Evolutionary conservation across 2,888 invertebrate genomes (phyloP).

Genomic region (Argynnis bischoffii): DNA sequence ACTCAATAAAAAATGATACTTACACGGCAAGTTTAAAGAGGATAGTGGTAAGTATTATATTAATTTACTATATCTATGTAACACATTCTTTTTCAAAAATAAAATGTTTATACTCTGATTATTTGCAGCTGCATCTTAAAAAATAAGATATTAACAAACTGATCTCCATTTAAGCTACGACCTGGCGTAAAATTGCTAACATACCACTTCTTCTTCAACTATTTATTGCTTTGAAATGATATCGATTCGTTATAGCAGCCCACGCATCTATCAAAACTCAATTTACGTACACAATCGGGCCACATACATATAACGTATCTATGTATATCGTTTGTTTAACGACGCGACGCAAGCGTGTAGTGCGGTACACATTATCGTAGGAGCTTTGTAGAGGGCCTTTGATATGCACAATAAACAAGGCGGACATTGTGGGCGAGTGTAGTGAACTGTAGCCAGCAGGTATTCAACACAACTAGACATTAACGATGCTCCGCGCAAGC

Average conservation of each 20-base stretch:
- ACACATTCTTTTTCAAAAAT: too few relatives aligned
- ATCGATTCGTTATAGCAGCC: constrained; percentile 19
- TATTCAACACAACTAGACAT: constrained; percentile 30
- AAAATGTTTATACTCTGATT: too few relatives aligned
- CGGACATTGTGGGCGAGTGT: constrained; percentile 54
- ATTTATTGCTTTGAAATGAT: neutral
- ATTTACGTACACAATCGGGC: constrained; percentile 34
- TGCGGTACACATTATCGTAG: constrained; percentile 45
- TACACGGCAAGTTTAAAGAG: too few relatives aligned
- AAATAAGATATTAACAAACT: too few relatives aligned
- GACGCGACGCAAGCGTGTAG: constrained; percentile 40
- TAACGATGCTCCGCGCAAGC: constrained; percentile 29
- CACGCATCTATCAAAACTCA: constrained; percentile 27
- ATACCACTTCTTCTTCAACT: neutral
- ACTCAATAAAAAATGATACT: too few relatives aligned
- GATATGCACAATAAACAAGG: constrained; percentile 64
- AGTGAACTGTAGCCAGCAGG: constrained; percentile 45
- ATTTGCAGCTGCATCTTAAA: too few relatives aligned
- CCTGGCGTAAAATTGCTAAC: too few relatives aligned
- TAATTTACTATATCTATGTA: too few relatives aligned
- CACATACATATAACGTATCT: constrained; percentile 14
- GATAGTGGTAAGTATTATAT: too few relatives aligned
- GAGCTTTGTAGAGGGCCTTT: constrained; percentile 61
- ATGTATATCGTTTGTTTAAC: constrained; percentile 33
- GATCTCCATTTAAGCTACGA: too few relatives aligned